Evolutionary conservation across 2,113 vertebrate genomes (phyloP).

Genomic region (Pithys albifrons): DNA sequence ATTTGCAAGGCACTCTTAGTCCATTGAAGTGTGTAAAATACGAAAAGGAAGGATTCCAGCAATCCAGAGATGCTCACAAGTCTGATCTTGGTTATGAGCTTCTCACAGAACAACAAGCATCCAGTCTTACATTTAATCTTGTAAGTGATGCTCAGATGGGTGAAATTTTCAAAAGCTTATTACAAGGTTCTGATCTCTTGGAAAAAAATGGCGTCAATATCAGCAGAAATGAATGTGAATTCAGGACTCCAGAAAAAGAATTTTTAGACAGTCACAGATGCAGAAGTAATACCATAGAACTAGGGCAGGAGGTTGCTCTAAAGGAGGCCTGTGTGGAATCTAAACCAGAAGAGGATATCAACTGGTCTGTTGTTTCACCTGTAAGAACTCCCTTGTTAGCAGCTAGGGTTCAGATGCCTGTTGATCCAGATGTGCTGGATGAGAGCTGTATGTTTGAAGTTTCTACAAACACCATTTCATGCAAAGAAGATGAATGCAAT

Average conservation of each 20-base stretch:
- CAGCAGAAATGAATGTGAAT: constrained; percentile 81
- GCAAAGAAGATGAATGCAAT: constrained; percentile 60
- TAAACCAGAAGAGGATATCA: constrained; percentile 72
- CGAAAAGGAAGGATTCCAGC: constrained; percentile 50
- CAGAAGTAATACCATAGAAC: constrained; percentile 36
- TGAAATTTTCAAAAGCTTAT: constrained; percentile 94
- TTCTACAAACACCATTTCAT: constrained; percentile 70
- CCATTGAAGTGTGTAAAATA: constrained; percentile 21
- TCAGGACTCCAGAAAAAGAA: constrained; percentile 86
- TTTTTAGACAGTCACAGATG: constrained; percentile 69
- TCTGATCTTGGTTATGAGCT: constrained; percentile 85
- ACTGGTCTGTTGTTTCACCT: constrained; percentile 87
- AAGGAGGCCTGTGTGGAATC: constrained; percentile 73
- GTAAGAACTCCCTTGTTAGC: constrained; percentile 73
- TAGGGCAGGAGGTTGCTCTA: constrained; percentile 68
- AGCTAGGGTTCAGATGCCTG: constrained; percentile 69
- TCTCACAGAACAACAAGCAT: constrained; percentile 91
- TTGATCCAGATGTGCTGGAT: constrained; percentile 89
- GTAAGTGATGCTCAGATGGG: constrained; percentile 97
- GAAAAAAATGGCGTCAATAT: constrained; percentile 73
- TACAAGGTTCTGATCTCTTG: constrained; percentile 91
- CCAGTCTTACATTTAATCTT: constrained; percentile 93
- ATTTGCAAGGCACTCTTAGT: neutral
- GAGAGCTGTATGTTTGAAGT: constrained; percentile 94
- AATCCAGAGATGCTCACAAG: constrained; percentile 74